Conservation (phyloP, 2,797 vertebrate genomes). For the Pelochelys cantorii region DNA sequence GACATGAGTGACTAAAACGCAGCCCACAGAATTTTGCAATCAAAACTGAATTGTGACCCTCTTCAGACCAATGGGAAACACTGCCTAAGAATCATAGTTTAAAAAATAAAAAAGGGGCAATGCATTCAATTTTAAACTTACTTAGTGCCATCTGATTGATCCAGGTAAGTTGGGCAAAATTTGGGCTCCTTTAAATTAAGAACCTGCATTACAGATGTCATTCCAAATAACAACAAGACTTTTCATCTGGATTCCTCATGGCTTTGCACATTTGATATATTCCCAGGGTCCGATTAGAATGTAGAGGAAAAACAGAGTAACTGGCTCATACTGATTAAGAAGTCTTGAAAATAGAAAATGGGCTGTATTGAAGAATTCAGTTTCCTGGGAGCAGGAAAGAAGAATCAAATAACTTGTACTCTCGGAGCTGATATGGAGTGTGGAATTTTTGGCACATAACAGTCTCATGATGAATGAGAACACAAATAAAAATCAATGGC, state of each 20-base stretch:
- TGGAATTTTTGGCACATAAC: constrained; percentile 70
- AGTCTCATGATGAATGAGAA: constrained; percentile 75
- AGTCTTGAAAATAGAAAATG: neutral
- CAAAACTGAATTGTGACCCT: neutral
- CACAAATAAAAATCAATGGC: constrained; percentile 78
- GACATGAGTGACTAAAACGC: neutral
- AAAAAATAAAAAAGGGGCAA: neutral
- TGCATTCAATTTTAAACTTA: neutral
- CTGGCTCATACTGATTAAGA: neutral
- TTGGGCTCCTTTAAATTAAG: constrained; percentile 5
- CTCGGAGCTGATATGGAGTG: constrained; percentile 56
- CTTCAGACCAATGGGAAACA: neutral
- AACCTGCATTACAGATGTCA: neutral
- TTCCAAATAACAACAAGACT: neutral
- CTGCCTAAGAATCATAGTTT: neutral
- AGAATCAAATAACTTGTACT: constrained; percentile 66
- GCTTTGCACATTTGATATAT: neutral
- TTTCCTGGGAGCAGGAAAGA: neutral
- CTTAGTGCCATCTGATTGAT: neutral
- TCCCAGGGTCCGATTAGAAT: neutral
- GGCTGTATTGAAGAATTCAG: constrained; percentile 46
- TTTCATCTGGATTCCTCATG: neutral
- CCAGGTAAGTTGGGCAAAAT: neutral
- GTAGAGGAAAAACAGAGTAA: constrained; percentile 15
- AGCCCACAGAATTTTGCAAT: neutral